These are phyloP conservation scores for Otolemur crassicaudatus DNA, from an alignment of 2,797 vertebrate species.

Conservation along the genomic window DNA sequence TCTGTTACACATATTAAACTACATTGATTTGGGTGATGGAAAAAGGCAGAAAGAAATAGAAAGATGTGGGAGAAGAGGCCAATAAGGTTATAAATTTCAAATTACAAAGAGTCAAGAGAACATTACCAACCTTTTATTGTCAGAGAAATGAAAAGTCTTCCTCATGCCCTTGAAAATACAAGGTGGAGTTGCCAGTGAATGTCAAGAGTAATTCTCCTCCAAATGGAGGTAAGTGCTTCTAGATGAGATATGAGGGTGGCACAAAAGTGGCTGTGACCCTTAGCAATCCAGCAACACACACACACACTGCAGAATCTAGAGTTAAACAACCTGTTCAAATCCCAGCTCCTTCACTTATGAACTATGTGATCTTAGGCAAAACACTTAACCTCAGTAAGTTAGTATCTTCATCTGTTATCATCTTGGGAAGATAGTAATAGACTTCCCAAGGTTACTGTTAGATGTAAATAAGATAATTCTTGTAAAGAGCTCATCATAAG, in stretches of 20 bases:
- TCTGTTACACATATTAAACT: constrained; percentile 74
- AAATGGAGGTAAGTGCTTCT: neutral
- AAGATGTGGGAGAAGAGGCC: constrained; percentile 19
- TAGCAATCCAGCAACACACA: neutral
- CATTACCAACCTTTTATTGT: constrained; percentile 9
- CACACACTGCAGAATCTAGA: neutral
- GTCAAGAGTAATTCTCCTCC: neutral
- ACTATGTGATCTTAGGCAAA: neutral
- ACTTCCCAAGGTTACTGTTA: neutral
- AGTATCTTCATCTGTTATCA: neutral
- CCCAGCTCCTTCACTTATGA: neutral
- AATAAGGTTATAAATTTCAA: constrained; percentile 63
- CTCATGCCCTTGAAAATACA: constrained; percentile 31
- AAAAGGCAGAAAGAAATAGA: constrained; percentile 59
- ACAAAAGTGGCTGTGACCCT: neutral
- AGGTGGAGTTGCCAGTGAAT: neutral
- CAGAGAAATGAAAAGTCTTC: constrained; percentile 42
- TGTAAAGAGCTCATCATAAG: neutral
- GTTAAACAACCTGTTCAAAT: neutral
- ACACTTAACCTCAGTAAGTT: neutral
- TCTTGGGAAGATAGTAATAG: neutral
- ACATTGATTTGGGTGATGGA: constrained; percentile 56
- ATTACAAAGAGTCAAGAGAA: constrained; percentile 58
- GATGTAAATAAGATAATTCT: neutral
- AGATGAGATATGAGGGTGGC: neutral